Base-by-base conservation (phyloP, 2,113 vertebrate genomes). In the Colinus virginianus region DNA sequence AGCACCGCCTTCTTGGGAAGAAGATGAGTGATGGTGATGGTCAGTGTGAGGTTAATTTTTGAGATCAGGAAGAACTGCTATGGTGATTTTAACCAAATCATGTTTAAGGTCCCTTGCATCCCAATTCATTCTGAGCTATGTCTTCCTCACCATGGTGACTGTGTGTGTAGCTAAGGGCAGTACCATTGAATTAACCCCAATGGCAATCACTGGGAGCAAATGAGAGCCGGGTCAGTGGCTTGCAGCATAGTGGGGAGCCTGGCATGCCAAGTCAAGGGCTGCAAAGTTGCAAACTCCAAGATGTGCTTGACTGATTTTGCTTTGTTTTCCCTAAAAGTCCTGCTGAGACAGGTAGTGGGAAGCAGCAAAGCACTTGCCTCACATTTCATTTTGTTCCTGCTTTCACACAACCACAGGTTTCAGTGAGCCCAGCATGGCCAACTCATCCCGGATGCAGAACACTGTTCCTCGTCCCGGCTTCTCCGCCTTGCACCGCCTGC, bases 341-440 rank as follows among this genome's bases (percentile, higher is more conserved):
- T 43, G 0, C 10, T 3, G 51, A 10, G n/a, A 43, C 2, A 6
- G 22, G 64, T 19, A 40, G 32, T 18, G 43, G 58, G 76, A 76
- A 42, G n/a, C 49, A 63, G 76, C 17, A 61, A 22, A 64, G 30
- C 14, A 1, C 56, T 90, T 64, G 43, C 59, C 40, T 6, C 1
- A 0, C 2, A 1, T 55, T 77, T 53, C 26, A 67, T 59, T 82
- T 40, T 40, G 36, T 72, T 48, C 53, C 56, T 66, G 8, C 69
- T 71, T 91, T 49, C 28, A 23, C 9, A 2, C 61, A 6, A 75
- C 45, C 7, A 1, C 84, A 98, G 98, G 96, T 94, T 97, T 97
- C 84, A 98, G 98, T 82, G 98, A 98, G 77, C 91, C 97, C 71
- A 98, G 97, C 75, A 93, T 98, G 94, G 88, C 97, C 5, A 97